Evolutionary conservation across 92 coral and sea anemone genomes (phyloP).

Genomic region (Phenganax marumi): DNA sequence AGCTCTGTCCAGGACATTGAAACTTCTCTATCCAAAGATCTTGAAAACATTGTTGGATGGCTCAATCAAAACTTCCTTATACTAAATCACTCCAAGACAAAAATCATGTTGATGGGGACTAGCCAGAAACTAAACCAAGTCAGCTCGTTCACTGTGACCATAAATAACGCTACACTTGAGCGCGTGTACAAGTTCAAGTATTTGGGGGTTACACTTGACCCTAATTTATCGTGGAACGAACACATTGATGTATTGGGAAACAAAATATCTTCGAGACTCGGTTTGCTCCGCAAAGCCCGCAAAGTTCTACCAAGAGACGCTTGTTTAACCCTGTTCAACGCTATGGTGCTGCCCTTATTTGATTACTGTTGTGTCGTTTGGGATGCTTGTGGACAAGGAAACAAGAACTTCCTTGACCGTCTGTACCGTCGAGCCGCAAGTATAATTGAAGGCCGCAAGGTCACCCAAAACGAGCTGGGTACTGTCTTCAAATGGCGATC

Average conservation of each 20-base stretch:
- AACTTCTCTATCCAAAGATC: too few species aligned
- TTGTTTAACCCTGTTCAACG: slow-evolving; percentile 29
- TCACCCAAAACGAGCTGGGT: slow-evolving; percentile 29
- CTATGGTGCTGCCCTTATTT: slow-evolving; percentile 37
- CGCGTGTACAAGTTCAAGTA: slow-evolving; percentile 23
- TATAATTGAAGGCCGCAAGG: slow-evolving; percentile 30
- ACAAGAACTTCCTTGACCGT: slow-evolving; percentile 29
- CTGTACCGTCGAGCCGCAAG: slow-evolving; percentile 38
- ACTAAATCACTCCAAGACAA: slow-evolving; percentile 5
- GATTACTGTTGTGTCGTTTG: slow-evolving; percentile 37
- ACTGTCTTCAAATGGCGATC: slow-evolving; percentile 44
- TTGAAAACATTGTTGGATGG: too few species aligned
- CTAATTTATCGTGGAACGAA: slow-evolving; percentile 33
- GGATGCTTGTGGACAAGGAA: slow-evolving; percentile 34
- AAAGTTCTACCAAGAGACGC: slow-evolving; percentile 41
- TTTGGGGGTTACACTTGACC: slow-evolving; percentile 29
- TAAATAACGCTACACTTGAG: neutral
- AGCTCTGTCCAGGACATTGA: too few species aligned
- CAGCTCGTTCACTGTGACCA: slow-evolving; percentile 22
- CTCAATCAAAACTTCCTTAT: too few species aligned
- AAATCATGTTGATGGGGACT: slow-evolving; percentile 47
- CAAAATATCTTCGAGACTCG: slow-evolving; percentile 34
- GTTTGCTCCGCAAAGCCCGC: slow-evolving; percentile 38
- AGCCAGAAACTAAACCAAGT: slow-evolving; percentile 28
- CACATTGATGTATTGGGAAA: slow-evolving; percentile 34